Conservation (phyloP, 2,113 vertebrate genomes). For the Phalacrocorax brasilianus region DNA sequence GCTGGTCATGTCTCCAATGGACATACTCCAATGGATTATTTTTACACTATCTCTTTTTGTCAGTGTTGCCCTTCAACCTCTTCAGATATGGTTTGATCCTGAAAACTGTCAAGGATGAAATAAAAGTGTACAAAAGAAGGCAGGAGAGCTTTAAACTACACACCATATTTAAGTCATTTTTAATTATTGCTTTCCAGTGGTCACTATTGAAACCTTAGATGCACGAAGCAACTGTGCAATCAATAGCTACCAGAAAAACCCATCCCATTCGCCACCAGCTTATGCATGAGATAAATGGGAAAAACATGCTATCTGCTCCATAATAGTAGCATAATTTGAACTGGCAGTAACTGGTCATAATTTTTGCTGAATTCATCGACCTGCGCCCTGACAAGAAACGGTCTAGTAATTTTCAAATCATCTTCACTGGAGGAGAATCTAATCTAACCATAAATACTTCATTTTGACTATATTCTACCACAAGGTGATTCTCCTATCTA, state of each 20-base stretch:
- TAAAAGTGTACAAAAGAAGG: not conserved
- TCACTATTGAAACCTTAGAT: not conserved
- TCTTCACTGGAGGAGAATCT: not conserved
- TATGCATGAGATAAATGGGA: not conserved
- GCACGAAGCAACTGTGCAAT: not conserved
- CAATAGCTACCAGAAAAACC: not conserved
- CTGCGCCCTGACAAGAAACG: not conserved
- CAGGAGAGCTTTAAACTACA: not conserved
- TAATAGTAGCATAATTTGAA: not conserved
- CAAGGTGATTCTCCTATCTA: not conserved
- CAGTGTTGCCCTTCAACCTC: not conserved
- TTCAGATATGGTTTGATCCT: not conserved
- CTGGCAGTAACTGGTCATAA: not conserved
- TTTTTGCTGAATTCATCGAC: not conserved
- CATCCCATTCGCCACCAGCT: not conserved
- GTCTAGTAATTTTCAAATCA: not conserved
- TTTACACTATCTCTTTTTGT: not conserved
- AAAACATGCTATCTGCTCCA: not conserved
- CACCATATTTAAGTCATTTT: not conserved
- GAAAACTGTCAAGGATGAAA: not conserved
- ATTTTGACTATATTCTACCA: not conserved
- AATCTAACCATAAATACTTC: not conserved
- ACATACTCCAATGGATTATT: not conserved
- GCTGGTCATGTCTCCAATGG: not conserved
- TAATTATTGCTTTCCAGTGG: not conserved